Conservation (phyloP, 2,888 invertebrate genomes). For the Odontomyia ornata region DNA sequence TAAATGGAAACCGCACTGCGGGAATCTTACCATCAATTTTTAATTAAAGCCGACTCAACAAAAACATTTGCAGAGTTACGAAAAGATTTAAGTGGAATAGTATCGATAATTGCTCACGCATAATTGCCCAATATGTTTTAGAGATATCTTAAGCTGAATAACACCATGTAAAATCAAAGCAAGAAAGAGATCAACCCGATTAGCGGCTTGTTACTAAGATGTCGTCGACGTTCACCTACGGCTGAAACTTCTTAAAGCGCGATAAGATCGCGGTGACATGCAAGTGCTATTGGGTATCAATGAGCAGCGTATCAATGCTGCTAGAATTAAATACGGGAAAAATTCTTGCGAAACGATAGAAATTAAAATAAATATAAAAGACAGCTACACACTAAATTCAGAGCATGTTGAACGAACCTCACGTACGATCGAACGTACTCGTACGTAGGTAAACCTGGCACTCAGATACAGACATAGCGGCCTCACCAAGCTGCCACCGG, state of each 20-base stretch:
- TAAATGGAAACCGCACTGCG: too few relatives aligned
- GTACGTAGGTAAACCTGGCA: background rate
- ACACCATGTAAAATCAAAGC: constrained; percentile 37
- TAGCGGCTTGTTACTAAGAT: constrained; percentile 27
- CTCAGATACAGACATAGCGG: constrained; percentile 8
- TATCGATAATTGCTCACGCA: constrained; percentile 38
- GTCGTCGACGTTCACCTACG: constrained; percentile 7
- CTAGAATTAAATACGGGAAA: constrained; percentile 36
- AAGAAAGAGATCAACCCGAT: constrained; percentile 37
- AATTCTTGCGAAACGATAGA: constrained; percentile 37
- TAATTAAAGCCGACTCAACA: background rate
- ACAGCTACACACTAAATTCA: constrained; percentile 36
- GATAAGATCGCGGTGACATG: constrained; percentile 38
- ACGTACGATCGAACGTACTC: constrained; percentile 1
- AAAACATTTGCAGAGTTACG: background rate
- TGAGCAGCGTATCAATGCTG: constrained; percentile 37
- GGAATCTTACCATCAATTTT: background rate
- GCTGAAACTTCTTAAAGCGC: background rate
- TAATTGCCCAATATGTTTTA: constrained; percentile 40
- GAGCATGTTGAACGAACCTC: constrained; percentile 27
- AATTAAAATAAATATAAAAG: constrained; percentile 41
- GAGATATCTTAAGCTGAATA: constrained; percentile 13
- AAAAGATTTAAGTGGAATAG: background rate
- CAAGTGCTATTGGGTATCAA: constrained; percentile 40
- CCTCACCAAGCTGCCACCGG: background rate